Conservation (phyloP, 1,140 invertebrate genomes). For the Trichonephila clavipes region DNA sequence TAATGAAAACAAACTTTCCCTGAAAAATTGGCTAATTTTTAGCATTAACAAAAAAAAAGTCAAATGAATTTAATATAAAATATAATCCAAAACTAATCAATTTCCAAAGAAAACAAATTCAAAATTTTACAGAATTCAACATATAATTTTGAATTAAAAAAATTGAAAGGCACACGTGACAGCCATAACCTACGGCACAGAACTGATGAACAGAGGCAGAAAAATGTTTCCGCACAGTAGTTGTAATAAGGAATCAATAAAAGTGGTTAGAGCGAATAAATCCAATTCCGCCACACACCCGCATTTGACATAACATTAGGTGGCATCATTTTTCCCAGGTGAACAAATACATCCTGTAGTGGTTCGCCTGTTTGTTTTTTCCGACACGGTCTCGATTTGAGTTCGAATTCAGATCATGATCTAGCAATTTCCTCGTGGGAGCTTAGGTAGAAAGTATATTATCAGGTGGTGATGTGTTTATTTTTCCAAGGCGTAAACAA, state of each 20-base stretch:
- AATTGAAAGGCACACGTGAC: too few relatives aligned
- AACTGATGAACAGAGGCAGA: too few relatives aligned
- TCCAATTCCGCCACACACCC: neutral
- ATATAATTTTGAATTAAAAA: too few relatives aligned
- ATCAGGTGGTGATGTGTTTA: neutral
- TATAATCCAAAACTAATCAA: too few relatives aligned
- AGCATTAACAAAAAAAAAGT: too few relatives aligned
- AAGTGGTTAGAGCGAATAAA: neutral
- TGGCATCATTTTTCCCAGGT: constrained; percentile 1
- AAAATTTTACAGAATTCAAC: too few relatives aligned
- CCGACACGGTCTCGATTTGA: neutral
- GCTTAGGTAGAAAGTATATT: neutral
- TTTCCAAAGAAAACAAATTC: too few relatives aligned
- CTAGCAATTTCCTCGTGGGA: neutral
- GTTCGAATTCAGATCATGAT: constrained; percentile 4
- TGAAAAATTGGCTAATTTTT: too few relatives aligned
- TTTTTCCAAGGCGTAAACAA: constrained; percentile 8
- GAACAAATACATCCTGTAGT: neutral
- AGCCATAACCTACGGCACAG: too few relatives aligned
- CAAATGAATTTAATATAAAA: too few relatives aligned
- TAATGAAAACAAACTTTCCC: too few relatives aligned
- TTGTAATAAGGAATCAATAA: constrained; percentile 36
- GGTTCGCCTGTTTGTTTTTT: neutral
- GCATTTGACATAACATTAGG: constrained; percentile 13
- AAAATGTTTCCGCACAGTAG: neutral